Conservation (phyloP, 2,113 vertebrate genomes). For the Pseudorasbora parva region DNA sequence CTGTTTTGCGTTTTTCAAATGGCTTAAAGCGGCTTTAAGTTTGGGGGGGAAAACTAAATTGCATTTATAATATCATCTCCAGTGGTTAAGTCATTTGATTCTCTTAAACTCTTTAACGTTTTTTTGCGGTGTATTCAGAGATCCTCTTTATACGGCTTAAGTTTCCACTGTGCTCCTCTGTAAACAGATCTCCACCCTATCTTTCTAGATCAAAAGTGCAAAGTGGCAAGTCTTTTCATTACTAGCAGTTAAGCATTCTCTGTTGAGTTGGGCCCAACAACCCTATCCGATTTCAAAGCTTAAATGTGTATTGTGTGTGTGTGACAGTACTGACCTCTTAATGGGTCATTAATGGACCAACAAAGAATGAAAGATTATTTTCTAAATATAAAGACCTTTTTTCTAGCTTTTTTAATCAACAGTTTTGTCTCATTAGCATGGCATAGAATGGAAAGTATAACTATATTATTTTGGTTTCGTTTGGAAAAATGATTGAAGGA, state of each 20-base stretch:
- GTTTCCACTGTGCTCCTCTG: slow-evolving; percentile 12
- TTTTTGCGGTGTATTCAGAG: slow-evolving; percentile 6
- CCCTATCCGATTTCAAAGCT: slow-evolving; percentile 22
- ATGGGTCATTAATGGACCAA: slow-evolving; percentile 45
- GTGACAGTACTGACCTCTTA: slow-evolving; percentile 42
- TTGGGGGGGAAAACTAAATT: not conserved
- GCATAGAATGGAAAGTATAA: no score
- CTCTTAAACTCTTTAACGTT: not conserved
- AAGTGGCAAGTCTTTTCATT: slow-evolving; percentile 48
- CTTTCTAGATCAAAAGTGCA: slow-evolving; percentile 43
- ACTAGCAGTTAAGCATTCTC: slow-evolving; percentile 36
- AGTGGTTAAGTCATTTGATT: not conserved
- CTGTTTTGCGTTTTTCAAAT: slow-evolving; percentile 25
- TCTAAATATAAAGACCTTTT: not conserved
- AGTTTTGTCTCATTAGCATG: not conserved
- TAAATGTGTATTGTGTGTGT: slow-evolving; percentile 31
- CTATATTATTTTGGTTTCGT: not conserved
- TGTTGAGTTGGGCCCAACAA: slow-evolving; percentile 36
- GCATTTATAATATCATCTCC: not conserved
- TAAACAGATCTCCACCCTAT: slow-evolving; percentile 41
- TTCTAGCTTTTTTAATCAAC: slow-evolving; percentile 4
- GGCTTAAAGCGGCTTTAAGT: not conserved
- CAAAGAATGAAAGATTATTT: slow-evolving; percentile 15
- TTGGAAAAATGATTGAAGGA: not conserved
- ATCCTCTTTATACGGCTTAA: slow-evolving; percentile 8